These are phyloP conservation scores for Hyppa rectilinea DNA, from an alignment of 2,888 invertebrate species.

Conservation along the genomic window DNA sequence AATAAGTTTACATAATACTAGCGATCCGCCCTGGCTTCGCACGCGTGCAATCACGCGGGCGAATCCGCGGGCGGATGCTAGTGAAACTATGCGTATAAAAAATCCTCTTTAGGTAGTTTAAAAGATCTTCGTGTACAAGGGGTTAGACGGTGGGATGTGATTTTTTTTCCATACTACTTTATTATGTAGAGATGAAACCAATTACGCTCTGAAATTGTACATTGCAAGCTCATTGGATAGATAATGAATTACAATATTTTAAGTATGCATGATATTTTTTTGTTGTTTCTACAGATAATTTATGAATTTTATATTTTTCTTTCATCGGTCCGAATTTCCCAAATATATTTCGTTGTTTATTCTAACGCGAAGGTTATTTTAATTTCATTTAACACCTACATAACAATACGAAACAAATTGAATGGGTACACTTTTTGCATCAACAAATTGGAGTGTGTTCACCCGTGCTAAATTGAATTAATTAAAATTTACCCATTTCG, in stretches of 20 bases:
- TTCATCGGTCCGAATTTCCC: not conserved
- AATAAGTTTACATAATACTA: constrained; percentile 16
- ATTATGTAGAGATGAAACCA: constrained; percentile 7
- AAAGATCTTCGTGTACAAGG: too few species aligned
- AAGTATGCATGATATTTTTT: not conserved
- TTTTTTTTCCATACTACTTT: too few species aligned
- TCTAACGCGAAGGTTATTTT: constrained; percentile 2
- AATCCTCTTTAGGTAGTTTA: too few species aligned
- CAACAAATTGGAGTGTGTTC: constrained; percentile 26
- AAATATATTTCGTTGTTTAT: constrained; percentile 3
- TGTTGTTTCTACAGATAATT: not conserved
- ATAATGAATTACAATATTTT: constrained; percentile 8
- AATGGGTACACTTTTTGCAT: constrained; percentile 7
- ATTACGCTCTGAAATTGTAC: constrained; percentile 5
- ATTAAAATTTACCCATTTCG: constrained; percentile 17
- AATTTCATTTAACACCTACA: constrained; percentile 17
- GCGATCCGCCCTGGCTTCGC: too few species aligned
- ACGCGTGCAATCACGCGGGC: too few species aligned
- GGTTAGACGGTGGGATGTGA: too few species aligned
- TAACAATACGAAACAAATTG: constrained; percentile 27
- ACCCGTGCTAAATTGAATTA: constrained; percentile 11
- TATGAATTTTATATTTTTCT: not conserved
- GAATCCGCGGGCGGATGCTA: too few species aligned
- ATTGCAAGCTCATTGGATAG: constrained; percentile 16
- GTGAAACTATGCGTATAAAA: too few species aligned